Conservation (phyloP, 2,888 invertebrate genomes). For the Idaea straminata region DNA sequence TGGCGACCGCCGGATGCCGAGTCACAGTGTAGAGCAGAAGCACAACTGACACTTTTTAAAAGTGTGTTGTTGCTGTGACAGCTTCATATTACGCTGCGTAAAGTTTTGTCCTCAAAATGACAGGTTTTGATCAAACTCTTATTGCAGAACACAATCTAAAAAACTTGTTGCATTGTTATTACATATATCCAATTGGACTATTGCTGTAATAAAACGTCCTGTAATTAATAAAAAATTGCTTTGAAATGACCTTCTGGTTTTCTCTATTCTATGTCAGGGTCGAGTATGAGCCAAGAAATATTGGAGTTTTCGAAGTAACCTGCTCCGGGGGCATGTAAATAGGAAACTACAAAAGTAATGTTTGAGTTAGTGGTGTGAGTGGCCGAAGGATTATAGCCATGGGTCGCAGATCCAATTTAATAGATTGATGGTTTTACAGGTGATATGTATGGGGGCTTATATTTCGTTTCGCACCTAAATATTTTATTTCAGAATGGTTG, state of each 20-base stretch:
- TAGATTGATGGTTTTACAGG: slow-evolving; percentile 40
- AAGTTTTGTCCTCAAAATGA: too few species aligned
- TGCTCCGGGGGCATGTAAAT: slow-evolving; percentile 78
- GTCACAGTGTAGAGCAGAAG: slow-evolving; percentile 34
- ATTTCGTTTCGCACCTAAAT: neutral
- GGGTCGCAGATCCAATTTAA: slow-evolving; percentile 56
- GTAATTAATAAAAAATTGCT: neutral
- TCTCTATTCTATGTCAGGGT: slow-evolving; percentile 26
- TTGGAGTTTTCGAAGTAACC: slow-evolving; percentile 75
- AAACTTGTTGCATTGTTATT: too few species aligned
- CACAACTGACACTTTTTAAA: slow-evolving; percentile 4
- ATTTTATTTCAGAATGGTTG: neutral
- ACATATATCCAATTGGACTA: too few species aligned
- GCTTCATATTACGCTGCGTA: neutral
- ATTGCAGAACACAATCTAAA: too few species aligned
- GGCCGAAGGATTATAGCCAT: slow-evolving; percentile 62
- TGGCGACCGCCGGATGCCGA: slow-evolving; percentile 67
- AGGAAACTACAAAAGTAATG: slow-evolving; percentile 75
- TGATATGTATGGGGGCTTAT: slow-evolving; percentile 9
- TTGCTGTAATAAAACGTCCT: too few species aligned
- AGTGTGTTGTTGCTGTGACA: neutral
- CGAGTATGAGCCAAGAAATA: slow-evolving; percentile 70
- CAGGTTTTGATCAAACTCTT: too few species aligned
- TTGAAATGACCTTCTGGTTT: slow-evolving; percentile 2
- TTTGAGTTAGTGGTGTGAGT: slow-evolving; percentile 70